phyloP scores from a whole-genome alignment of 1,140 invertebrate species.

The Drosophila repletoides region DNA sequence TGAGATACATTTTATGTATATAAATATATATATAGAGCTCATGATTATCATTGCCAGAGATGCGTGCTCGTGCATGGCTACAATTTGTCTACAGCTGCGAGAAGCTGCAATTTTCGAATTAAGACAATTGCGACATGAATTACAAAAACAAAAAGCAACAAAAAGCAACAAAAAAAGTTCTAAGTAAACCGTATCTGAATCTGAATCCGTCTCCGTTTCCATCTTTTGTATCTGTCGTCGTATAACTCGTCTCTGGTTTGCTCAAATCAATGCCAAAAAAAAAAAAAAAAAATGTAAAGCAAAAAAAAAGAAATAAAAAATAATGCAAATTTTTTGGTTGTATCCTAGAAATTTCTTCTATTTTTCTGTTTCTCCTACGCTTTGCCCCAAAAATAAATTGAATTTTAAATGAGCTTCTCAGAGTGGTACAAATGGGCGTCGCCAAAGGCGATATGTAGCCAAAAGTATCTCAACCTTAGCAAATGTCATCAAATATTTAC shows the following conservation, averaged over 20 bases:
- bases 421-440: slow-evolving; percentile 14
- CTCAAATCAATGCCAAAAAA: slow-evolving; percentile 74
- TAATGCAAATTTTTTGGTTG: slow-evolving; percentile 57
- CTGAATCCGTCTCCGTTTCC: neutral
- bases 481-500: slow-evolving; percentile 70
- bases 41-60: slow-evolving; percentile 54
- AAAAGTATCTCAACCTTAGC: slow-evolving; percentile 23
- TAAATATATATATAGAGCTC: too few species aligned
- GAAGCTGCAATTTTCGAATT: slow-evolving; percentile 76
- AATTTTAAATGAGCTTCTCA: slow-evolving; percentile 74
- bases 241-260: slow-evolving; percentile 5
- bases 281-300: too few species aligned
- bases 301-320: too few species aligned
- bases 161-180: too few species aligned
- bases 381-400: slow-evolving; percentile 63
- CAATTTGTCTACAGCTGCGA: slow-evolving; percentile 59
- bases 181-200: slow-evolving; percentile 17
- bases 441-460: slow-evolving; percentile 12
- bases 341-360: neutral
- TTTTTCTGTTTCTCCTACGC: slow-evolving; percentile 18
- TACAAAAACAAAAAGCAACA: too few species aligned
- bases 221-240: slow-evolving; percentile 1
- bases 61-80: slow-evolving; percentile 65
- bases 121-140: slow-evolving; percentile 74
- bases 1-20: too few species aligned